Evolutionary conservation across 1,140 invertebrate species (phyloP), one percentile per base, ranked within the genome.

Genomic region (Geopemphigus sp.): DNA sequence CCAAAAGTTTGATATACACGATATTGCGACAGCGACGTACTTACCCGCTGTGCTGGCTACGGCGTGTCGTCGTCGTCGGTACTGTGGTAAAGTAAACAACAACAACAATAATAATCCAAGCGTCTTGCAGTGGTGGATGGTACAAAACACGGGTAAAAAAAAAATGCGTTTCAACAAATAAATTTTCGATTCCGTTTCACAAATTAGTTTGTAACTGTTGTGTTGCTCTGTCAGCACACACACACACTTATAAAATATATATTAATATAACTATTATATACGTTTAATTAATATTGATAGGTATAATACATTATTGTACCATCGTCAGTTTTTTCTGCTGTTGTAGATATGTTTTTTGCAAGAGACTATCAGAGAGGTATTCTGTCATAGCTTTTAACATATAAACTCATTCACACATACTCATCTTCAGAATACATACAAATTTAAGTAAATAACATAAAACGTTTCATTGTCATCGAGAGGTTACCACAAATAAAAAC

Each of bases 191-290:
- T 50, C 45, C 39, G 45, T 68, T 50, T 24, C 22, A 50, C 22
- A 50, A 66, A 50, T 50, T 10, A 14, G 1, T 22, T 66, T 66
- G 63, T 11, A 15, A 45, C 32, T 39, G 39, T 1, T 22, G 64
- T 68, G 45, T 66, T 66, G 32, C 63, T 39, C 32, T 0, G 63
- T 68, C 66, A 68, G 66, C 66, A 15, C 8, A 50, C 12, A 39
- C 32, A 24, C 14, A 66, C 24, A 66, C 24, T 8, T 29, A 61
- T 66, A n/a, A 22, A n/a, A 63, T 63, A 32, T 32, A 12, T 24
- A 12, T 50, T 50, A 50, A 50, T 50, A 6, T 50, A 50, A 10
- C 47, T 50, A 50, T 12, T 8, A 6, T 50, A 50, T 50, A 50
- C 11, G 12, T 50, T 10, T 50, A 50, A 12, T 10, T 50, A 50